These are phyloP conservation scores for Erebia epiphron DNA, from an alignment of 2,888 invertebrate genomes.

Conservation along the genomic window DNA sequence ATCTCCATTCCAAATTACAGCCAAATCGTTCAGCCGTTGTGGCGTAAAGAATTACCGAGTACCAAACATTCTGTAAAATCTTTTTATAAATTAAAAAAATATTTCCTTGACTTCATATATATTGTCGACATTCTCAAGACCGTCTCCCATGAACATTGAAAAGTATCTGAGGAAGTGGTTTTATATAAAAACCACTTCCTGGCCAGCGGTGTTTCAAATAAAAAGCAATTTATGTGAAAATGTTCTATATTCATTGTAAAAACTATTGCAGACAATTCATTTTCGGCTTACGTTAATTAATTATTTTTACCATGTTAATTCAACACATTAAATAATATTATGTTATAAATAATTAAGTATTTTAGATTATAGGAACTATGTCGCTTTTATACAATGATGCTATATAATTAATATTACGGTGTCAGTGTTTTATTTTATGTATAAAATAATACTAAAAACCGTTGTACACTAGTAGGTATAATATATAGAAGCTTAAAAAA, in stretches of 20 bases:
- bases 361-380: constrained; percentile 38
- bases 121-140: too few relatives aligned
- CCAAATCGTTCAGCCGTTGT: too few relatives aligned
- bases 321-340: constrained; percentile 6
- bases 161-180: too few relatives aligned
- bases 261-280: constrained; percentile 20
- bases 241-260: constrained; percentile 32
- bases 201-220: background rate
- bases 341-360: constrained; percentile 14
- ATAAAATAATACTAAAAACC: constrained; percentile 28
- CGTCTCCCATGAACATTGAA: too few relatives aligned
- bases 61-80: too few relatives aligned
- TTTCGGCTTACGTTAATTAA: background rate
- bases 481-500: constrained; percentile 24
- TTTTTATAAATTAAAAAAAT: too few relatives aligned
- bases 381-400: constrained; percentile 20
- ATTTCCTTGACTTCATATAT: too few relatives aligned
- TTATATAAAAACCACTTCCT: background rate
- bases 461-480: constrained; percentile 4
- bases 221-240: constrained; percentile 18
- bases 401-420: constrained; percentile 12
- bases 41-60: too few relatives aligned
- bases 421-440: background rate
- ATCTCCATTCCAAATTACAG: too few relatives aligned
- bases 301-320: background rate